Conservation (phyloP, 2,797 vertebrate genomes). For the Enteromius radiatus region DNA sequence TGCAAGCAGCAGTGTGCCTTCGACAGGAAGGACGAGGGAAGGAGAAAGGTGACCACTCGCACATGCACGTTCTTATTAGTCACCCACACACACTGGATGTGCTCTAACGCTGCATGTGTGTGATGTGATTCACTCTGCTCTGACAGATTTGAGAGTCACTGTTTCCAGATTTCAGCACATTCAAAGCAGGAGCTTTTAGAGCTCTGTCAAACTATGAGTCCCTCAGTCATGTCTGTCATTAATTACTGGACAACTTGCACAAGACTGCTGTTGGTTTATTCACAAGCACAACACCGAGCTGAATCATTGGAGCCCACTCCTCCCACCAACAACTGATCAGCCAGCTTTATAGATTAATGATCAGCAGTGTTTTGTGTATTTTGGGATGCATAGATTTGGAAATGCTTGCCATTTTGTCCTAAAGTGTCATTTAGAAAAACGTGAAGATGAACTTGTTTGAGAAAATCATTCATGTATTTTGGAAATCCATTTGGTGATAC, state of each 20-base stretch:
- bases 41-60: constrained; percentile 86
- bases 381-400: not conserved
- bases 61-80: constrained; percentile 6
- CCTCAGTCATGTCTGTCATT: not conserved
- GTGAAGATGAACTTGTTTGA: not conserved
- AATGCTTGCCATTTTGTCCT: not conserved
- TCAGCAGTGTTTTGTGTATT: not conserved
- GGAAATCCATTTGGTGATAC: not conserved
- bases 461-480: not conserved
- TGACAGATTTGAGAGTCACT: not conserved
- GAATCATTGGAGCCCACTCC: not conserved
- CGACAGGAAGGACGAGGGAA: constrained; percentile 95
- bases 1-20: constrained; percentile 99
- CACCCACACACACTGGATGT: constrained; percentile 13
- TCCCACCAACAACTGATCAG: not conserved
- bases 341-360: not conserved
- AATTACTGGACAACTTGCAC: not conserved
- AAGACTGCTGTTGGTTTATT: not conserved
- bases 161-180: constrained; percentile 1
- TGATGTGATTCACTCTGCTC: constrained; percentile 13
- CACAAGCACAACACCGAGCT: not conserved
- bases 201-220: not conserved
- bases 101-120: constrained; percentile 15
- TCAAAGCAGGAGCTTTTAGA: constrained; percentile 7
- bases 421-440: no score